Conservation (phyloP, 2,888 invertebrate species). For the Nomada ruficornis region DNA sequence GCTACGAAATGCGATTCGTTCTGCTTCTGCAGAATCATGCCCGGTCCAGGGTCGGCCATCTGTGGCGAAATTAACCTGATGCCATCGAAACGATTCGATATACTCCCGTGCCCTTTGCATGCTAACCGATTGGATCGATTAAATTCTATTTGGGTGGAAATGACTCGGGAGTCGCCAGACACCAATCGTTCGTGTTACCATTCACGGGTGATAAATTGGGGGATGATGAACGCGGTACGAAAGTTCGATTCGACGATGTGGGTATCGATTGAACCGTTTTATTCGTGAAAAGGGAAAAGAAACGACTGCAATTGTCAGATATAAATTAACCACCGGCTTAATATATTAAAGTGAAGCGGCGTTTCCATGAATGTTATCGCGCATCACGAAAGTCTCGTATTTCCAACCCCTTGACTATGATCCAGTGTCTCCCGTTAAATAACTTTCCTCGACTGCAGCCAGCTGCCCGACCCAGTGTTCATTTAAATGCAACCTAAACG, state of each 20-base stretch:
- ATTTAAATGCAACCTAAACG: conserved; percentile 14
- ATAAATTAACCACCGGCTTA: too few species aligned
- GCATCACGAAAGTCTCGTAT: conserved; percentile 40
- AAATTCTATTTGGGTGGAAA: not conserved
- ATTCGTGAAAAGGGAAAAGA: too few species aligned
- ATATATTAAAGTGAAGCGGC: not conserved
- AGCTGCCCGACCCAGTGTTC: conserved; percentile 19
- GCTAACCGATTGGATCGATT: conserved; percentile 31
- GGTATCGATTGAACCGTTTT: not conserved
- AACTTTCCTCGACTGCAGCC: conserved; percentile 25
- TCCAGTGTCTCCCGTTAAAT: conserved; percentile 29
- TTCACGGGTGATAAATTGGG: conserved; percentile 7
- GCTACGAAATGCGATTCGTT: conserved; percentile 70
- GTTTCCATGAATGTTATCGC: conserved; percentile 36
- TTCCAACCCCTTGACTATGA: conserved; percentile 50
- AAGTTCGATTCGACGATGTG: not conserved
- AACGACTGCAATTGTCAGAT: too few species aligned
- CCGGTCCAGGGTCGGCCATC: conserved; percentile 65
- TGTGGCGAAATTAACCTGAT: conserved; percentile 74
- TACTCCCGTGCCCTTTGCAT: conserved; percentile 40
- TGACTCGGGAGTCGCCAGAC: conserved; percentile 16
- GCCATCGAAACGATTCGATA: conserved; percentile 78
- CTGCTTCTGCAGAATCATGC: conserved; percentile 72
- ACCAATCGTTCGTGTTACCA: not conserved
- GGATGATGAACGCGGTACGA: not conserved